Percentiles rank a stretch among this genome's conserved stretches.
Evolutionary conservation across 2,797 vertebrate species (phyloP).

Genomic region (Nothura maculosa): DNA sequence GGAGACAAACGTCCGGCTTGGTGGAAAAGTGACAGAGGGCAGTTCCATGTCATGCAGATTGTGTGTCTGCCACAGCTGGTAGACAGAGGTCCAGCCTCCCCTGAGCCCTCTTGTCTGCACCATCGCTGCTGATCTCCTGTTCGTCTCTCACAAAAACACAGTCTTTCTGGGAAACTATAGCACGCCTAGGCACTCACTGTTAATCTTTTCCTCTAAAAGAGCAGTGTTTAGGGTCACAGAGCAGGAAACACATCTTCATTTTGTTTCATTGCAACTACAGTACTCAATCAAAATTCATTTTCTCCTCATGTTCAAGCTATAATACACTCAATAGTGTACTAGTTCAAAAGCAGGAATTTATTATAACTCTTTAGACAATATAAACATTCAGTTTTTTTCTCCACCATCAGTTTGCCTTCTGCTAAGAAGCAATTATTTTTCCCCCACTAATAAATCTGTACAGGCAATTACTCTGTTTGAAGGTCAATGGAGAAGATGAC

Average conservation of each 20-base stretch:
- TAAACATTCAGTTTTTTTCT: background rate
- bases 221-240: background rate
- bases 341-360: fast-evolving
- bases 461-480: background rate
- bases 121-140: background rate
- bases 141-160: background rate
- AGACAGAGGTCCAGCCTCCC: background rate
- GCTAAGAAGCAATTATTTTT: background rate
- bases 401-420: background rate
- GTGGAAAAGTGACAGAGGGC: background rate
- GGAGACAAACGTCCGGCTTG: too few species aligned
- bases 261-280: fast-evolving
- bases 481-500: background rate
- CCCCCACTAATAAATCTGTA: background rate
- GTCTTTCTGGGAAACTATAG: too few species aligned
- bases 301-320: background rate
- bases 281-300: background rate
- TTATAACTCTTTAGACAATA: background rate
- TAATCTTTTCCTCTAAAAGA: too few species aligned
- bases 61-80: background rate
- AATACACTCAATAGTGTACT: background rate
- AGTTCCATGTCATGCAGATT: background rate
- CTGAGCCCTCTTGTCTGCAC: background rate
- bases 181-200: too few species aligned
- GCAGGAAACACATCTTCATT: background rate